Percentiles rank a stretch among this genome's conserved stretches.
phyloP scores from a whole-genome alignment of 2,888 invertebrate species.

The Drosophila prostipennis region DNA sequence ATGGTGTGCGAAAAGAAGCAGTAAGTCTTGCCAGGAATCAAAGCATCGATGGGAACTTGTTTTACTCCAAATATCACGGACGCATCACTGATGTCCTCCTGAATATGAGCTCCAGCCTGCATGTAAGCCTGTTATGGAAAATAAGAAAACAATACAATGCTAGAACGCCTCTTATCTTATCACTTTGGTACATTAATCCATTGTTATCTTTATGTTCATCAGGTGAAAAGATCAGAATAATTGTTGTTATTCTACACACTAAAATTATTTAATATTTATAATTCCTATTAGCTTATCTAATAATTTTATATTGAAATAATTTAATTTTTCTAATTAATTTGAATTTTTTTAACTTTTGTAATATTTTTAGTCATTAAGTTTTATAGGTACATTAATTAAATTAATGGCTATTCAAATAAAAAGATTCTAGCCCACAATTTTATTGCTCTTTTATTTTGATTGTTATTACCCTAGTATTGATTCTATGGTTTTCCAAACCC shows the following conservation, averaged over 20 bases:
- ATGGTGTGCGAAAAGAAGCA: conserved; percentile 99
- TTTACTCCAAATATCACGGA: conserved; percentile 99
- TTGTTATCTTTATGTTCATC: not conserved
- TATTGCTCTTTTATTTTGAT: not conserved
- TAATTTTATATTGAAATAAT: not conserved
- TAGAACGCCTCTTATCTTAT: not conserved
- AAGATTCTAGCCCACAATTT: not conserved
- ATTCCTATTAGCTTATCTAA: too few species aligned
- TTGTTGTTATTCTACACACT: not conserved
- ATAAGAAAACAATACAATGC: not conserved
- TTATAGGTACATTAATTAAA: not conserved
- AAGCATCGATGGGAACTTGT: conserved; percentile 91
- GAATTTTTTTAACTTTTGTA: too few species aligned
- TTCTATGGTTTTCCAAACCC: not conserved
- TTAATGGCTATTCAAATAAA: not conserved
- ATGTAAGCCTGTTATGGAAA: conserved; percentile 89
- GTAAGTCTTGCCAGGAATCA: conserved; percentile 98
- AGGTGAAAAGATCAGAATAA: not conserved
- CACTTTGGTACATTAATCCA: not conserved
- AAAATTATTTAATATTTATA: too few species aligned
- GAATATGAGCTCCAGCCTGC: conserved; percentile 95
- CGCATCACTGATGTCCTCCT: conserved; percentile 98
- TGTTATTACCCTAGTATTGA: not conserved
- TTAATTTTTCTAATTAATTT: not conserved
- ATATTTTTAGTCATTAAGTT: too few species aligned